Percentiles rank a stretch among this genome's conserved stretches.
These are phyloP conservation scores for Coboldia fuscipes DNA, from an alignment of 1,140 invertebrate species.

Conservation along the genomic window DNA sequence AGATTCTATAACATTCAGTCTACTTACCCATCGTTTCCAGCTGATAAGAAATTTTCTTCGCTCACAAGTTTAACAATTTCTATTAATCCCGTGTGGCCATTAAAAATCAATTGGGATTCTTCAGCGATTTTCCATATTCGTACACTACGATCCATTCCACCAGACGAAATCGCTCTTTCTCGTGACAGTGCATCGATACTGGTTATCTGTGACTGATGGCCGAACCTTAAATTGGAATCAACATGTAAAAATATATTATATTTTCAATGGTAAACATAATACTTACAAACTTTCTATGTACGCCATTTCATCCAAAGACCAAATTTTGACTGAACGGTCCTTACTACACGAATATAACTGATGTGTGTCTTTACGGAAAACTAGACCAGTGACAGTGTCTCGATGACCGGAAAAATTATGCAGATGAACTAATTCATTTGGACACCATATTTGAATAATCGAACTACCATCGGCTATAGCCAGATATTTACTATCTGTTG, in stretches of 20 bases:
- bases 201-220: constrained; percentile 74
- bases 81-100: constrained; percentile 57
- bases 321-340: constrained; percentile 76
- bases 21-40: constrained; percentile 66
- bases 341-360: constrained; percentile 66
- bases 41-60: constrained; percentile 79
- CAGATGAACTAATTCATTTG: constrained; percentile 47
- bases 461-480: constrained; percentile 55
- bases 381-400: constrained; percentile 50
- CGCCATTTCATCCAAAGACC: constrained; percentile 87
- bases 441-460: constrained; percentile 68
- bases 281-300: constrained; percentile 82
- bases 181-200: constrained; percentile 67
- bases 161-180: constrained; percentile 73
- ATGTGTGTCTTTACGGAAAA: constrained; percentile 72
- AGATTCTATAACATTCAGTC: background rate
- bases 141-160: constrained; percentile 66
- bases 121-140: constrained; percentile 92
- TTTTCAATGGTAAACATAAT: constrained; percentile 1
- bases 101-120: constrained; percentile 88
- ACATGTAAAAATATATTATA: background rate
- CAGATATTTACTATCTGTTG: constrained; percentile 67
- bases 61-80: constrained; percentile 78
- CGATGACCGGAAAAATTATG: constrained; percentile 68
- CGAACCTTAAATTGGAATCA: constrained; percentile 35